These are phyloP conservation scores for Psittacula echo DNA, from an alignment of 2,797 vertebrate genomes.

Conservation along the genomic window DNA sequence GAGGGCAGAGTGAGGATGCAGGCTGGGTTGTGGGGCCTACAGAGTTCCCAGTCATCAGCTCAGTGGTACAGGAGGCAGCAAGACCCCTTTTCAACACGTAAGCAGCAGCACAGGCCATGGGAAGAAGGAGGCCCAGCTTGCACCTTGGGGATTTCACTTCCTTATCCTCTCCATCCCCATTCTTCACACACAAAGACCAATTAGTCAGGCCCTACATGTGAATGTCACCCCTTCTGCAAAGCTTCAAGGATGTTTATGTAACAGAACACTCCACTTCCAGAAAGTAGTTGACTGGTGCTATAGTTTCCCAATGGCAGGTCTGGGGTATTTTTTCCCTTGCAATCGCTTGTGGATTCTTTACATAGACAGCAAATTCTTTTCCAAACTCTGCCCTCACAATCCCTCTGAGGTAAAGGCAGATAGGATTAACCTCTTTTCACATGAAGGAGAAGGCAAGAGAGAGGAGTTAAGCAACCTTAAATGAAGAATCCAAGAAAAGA, in stretches of 20 bases:
- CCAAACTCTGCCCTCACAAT: slow-evolving; percentile 37
- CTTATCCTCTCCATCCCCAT: slow-evolving; percentile 33
- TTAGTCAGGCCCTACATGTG: slow-evolving; percentile 56
- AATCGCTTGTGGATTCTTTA: slow-evolving; percentile 44
- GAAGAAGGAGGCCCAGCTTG: slow-evolving; percentile 64
- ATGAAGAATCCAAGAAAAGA: not conserved
- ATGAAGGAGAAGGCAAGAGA: not conserved
- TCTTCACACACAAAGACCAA: slow-evolving; percentile 56
- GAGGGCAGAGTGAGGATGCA: not conserved
- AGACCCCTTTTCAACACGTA: slow-evolving; percentile 52
- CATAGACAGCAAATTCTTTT: slow-evolving; percentile 42
- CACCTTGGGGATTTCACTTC: slow-evolving; percentile 71
- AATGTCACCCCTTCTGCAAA: slow-evolving; percentile 58
- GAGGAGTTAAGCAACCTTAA: not conserved
- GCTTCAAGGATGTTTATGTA: slow-evolving; percentile 69
- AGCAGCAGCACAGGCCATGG: slow-evolving; percentile 52
- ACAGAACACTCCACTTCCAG: slow-evolving; percentile 60
- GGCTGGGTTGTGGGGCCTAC: not conserved
- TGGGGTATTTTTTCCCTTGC: not conserved
- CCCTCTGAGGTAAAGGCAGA: slow-evolving; percentile 49
- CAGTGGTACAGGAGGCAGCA: not conserved
- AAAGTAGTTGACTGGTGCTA: slow-evolving; percentile 12
- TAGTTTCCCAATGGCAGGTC: slow-evolving; percentile 37
- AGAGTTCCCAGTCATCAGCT: slow-evolving; percentile 22
- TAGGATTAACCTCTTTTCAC: slow-evolving; percentile 37